These are phyloP conservation scores for Unio delphinus DNA, from an alignment of 2,888 invertebrate species.

Conservation along the genomic window DNA sequence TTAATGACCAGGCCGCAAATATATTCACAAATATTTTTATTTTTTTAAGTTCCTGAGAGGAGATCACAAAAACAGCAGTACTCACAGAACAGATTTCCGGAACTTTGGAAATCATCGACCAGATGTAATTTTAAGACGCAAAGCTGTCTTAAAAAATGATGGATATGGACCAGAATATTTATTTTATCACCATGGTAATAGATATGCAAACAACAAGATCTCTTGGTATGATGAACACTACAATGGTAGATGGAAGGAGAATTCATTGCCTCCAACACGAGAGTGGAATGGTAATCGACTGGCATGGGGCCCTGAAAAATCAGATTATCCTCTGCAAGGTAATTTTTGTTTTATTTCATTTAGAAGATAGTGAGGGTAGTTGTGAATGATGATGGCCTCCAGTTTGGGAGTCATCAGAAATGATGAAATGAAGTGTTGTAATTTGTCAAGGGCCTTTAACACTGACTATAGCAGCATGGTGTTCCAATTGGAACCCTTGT, in stretches of 20 bases:
- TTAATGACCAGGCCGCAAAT: too few relatives aligned
- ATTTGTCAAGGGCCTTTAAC: too few relatives aligned
- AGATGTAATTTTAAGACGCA: constrained; percentile 62
- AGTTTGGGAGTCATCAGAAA: too few relatives aligned
- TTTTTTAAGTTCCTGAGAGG: constrained; percentile 61
- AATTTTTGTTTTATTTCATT: not conserved
- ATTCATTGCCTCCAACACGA: constrained; percentile 55
- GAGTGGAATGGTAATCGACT: constrained; percentile 65
- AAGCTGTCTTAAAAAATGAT: constrained; percentile 57
- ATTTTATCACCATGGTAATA: constrained; percentile 68
- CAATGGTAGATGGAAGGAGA: constrained; percentile 61
- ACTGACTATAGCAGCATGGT: too few relatives aligned
- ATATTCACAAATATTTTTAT: constrained; percentile 6
- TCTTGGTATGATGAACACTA: constrained; percentile 70
- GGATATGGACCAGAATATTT: constrained; percentile 63
- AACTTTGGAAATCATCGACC: constrained; percentile 54
- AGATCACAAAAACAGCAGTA: constrained; percentile 60
- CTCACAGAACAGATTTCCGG: constrained; percentile 63
- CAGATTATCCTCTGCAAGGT: constrained; percentile 68
- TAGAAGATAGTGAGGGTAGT: too few relatives aligned
- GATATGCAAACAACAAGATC: constrained; percentile 66
- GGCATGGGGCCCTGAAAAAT: constrained; percentile 67
- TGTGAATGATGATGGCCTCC: too few relatives aligned
- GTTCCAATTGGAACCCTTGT: too few relatives aligned
- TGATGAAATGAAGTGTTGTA: too few relatives aligned